phyloP scores from a whole-genome alignment of 1,140 invertebrate species.

The Odontomachus brunneus region DNA sequence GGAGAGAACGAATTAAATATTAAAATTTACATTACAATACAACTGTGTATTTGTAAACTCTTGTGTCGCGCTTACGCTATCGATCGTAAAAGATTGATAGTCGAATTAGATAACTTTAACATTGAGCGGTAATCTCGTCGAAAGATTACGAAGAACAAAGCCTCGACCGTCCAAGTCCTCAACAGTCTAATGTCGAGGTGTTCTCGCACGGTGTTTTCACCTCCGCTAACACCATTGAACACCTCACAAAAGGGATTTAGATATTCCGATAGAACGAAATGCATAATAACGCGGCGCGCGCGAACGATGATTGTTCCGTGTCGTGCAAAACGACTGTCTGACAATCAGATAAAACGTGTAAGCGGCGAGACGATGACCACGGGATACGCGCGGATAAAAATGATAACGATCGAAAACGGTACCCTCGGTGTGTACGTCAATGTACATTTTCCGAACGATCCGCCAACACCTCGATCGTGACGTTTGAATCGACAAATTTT shows the following conservation, averaged over 20 bases:
- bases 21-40: no score
- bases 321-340: no score
- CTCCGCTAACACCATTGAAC: neutral
- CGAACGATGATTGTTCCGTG: neutral
- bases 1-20: no score
- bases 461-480: neutral
- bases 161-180: neutral
- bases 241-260: conserved; percentile 23
- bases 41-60: neutral
- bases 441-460: neutral
- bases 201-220: neutral
- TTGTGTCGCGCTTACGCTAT: neutral
- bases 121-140: conserved; percentile 9
- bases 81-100: conserved; percentile 12
- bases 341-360: neutral
- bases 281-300: no score
- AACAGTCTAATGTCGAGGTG: neutral
- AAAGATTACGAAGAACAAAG: conserved; percentile 30
- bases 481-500: neutral
- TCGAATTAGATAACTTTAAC: conserved; percentile 12
- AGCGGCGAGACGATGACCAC: neutral
- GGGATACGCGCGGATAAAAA: no score
- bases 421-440: no score
- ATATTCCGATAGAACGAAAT: conserved; percentile 31
- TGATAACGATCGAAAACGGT: no score